Evolutionary conservation across 2,797 vertebrate species (phyloP).

Genomic region (Coregonus suidteri): DNA sequence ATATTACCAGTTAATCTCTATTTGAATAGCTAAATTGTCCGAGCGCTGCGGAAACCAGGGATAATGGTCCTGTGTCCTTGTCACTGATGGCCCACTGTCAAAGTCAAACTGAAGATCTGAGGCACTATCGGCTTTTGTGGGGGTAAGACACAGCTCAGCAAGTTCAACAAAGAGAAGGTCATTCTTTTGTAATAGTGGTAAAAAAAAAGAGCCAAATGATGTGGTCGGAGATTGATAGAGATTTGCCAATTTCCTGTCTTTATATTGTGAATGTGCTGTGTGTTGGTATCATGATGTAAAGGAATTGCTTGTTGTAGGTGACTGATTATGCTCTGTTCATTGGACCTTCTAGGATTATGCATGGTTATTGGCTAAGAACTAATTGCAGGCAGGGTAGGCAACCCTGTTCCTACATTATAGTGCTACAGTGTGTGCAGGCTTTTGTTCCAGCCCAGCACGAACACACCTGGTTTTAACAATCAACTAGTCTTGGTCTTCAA

Average conservation of each 20-base stretch:
- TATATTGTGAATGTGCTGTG: not conserved
- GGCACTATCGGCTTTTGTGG: not conserved
- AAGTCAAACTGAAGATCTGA: constrained; percentile 60
- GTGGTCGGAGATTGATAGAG: not conserved
- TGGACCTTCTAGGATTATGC: not conserved
- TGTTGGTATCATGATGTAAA: not conserved
- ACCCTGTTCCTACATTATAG: not conserved
- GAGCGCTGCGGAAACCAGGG: constrained; percentile 61
- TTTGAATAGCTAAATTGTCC: constrained; percentile 82
- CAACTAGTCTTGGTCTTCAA: not conserved
- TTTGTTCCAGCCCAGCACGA: not conserved
- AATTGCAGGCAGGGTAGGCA: not conserved
- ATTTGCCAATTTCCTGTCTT: not conserved
- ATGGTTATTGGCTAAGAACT: not conserved
- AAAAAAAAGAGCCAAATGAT: not conserved
- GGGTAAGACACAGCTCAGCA: not conserved
- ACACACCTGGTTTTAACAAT: not conserved
- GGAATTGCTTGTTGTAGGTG: not conserved
- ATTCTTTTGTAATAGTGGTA: not conserved
- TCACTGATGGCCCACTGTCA: constrained; percentile 59
- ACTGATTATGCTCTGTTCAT: not conserved
- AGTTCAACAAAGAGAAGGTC: not conserved
- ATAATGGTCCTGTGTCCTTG: constrained; percentile 77
- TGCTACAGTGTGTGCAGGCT: not conserved
- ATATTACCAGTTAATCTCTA: constrained; percentile 71